phyloP scores from a whole-genome alignment of 1,140 invertebrate species.

The Venustaconcha ellipsiformis region DNA sequence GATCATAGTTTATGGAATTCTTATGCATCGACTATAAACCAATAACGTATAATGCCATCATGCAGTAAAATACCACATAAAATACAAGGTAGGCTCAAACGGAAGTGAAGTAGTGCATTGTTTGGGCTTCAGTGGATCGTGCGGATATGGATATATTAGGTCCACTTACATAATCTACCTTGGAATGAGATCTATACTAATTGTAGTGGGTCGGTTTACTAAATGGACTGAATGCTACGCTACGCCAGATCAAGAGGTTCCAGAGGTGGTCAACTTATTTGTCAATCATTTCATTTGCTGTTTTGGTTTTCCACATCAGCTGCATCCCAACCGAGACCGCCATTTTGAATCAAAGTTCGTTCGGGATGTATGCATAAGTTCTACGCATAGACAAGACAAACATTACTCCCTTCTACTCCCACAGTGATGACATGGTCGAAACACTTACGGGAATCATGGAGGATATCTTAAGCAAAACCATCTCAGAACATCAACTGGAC shows the following conservation, averaged over 20 bases:
- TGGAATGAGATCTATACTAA: neutral
- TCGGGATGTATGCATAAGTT: constrained; percentile 2
- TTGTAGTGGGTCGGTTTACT: constrained; percentile 1
- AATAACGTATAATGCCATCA: no score
- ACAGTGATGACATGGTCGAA: constrained; percentile 40
- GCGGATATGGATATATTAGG: neutral
- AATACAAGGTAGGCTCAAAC: no score
- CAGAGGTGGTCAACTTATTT: constrained; percentile 2
- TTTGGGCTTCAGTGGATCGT: neutral
- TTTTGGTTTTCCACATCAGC: no score
- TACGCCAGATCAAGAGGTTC: neutral
- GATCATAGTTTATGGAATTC: no score
- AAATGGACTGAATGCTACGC: neutral
- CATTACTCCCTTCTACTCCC: constrained; percentile 28
- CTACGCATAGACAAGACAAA: constrained; percentile 28
- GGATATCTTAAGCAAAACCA: constrained; percentile 25
- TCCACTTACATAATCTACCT: neutral
- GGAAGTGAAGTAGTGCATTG: neutral
- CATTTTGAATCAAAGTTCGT: constrained; percentile 16
- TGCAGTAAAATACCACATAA: no score
- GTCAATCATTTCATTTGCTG: constrained; percentile 20
- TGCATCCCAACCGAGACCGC: no score
- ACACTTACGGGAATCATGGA: constrained; percentile 50
- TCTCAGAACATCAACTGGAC: constrained; percentile 38
- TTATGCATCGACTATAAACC: no score